Evolutionary conservation across 1,140 invertebrate genomes (phyloP).

Genomic region (Danaus melanippus): DNA sequence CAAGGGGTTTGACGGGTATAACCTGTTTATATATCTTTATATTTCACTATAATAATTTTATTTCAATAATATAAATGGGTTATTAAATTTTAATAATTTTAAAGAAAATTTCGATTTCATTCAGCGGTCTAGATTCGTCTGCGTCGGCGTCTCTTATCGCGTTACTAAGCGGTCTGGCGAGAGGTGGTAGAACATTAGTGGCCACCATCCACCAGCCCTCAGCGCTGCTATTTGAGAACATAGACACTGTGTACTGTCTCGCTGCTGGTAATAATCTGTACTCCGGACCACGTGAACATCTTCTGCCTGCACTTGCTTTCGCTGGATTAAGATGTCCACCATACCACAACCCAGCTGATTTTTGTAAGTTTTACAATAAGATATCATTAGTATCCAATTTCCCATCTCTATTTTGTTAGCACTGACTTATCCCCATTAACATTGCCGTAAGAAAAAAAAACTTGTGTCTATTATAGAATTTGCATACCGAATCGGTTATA

Average conservation of each 20-base stretch:
- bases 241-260: conserved; percentile 94
- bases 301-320: conserved; percentile 87
- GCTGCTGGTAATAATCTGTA: conserved; percentile 92
- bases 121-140: conserved; percentile 88
- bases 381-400: too few species aligned
- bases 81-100: too few species aligned
- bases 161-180: conserved; percentile 82
- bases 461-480: too few species aligned
- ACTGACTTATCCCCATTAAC: too few species aligned
- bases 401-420: too few species aligned
- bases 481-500: too few species aligned
- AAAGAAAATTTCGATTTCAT: too few species aligned
- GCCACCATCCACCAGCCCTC: conserved; percentile 97
- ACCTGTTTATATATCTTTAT: too few species aligned
- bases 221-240: conserved; percentile 95
- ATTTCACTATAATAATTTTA: too few species aligned
- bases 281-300: conserved; percentile 79
- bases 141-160: conserved; percentile 87
- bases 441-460: too few species aligned
- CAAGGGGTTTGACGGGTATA: too few species aligned
- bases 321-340: conserved; percentile 88
- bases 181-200: conserved; percentile 84
- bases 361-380: conserved; percentile 76
- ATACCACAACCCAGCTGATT: conserved; percentile 97
- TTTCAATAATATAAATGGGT: too few species aligned